Conservation (phyloP, 2,888 invertebrate genomes). For the Rhagonycha fulva region DNA sequence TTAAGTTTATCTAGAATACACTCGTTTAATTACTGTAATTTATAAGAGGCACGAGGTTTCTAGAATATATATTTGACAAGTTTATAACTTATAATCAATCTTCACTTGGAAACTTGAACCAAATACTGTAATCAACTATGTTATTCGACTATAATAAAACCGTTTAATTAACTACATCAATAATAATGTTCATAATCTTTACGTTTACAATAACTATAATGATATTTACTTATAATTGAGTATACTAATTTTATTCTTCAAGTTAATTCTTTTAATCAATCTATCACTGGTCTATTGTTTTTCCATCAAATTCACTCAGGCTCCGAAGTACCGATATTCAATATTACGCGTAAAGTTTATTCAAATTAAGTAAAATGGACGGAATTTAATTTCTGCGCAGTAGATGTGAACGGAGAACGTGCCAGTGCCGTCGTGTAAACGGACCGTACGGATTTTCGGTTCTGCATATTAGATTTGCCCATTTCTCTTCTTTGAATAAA, state of each 20-base stretch:
- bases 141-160: conserved; percentile 6
- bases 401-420: no score
- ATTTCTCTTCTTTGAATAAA: no score
- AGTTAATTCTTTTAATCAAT: not conserved
- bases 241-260: not conserved
- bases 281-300: not conserved
- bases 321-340: not conserved
- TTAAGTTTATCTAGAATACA: conserved; percentile 7
- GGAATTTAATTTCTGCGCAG: no score
- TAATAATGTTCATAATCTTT: conserved; percentile 22
- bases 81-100: conserved; percentile 4
- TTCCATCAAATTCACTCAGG: not conserved
- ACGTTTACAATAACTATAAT: not conserved
- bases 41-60: conserved; percentile 8
- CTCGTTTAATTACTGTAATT: conserved; percentile 24
- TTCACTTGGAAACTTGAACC: not conserved
- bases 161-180: conserved; percentile 12
- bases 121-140: not conserved
- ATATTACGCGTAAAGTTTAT: not conserved
- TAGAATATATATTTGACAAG: not conserved
- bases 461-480: no score
- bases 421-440: no score
- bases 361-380: no score
- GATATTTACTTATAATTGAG: not conserved
- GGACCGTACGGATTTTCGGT: no score